A percentile compares a stretch with the other conserved stretches of the same genome.
phyloP scores from a whole-genome alignment of 2,888 invertebrate species.

The Apantesis nais region DNA sequence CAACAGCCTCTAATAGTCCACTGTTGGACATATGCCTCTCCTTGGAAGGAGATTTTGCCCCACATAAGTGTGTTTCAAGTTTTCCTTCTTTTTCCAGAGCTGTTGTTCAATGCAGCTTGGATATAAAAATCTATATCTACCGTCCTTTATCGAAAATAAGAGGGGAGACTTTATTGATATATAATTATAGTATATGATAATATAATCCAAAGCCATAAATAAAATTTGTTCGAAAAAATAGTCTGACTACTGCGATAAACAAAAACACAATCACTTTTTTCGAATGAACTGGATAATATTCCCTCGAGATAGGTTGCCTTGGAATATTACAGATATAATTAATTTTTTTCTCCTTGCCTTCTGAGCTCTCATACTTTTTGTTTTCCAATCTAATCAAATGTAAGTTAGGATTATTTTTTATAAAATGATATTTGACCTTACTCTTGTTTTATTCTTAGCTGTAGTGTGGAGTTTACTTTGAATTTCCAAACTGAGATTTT shows the following conservation, averaged over 20 bases:
- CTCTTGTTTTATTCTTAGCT: not conserved
- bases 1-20: too few relatives aligned
- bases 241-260: not conserved
- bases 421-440: not conserved
- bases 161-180: too few relatives aligned
- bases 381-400: not conserved
- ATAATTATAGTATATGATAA: not conserved
- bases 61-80: too few relatives aligned
- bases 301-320: not conserved
- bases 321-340: constrained; percentile 3
- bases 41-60: too few relatives aligned
- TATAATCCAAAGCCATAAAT: not conserved
- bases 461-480: not conserved
- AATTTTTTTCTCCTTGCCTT: not conserved
- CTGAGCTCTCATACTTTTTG: not conserved
- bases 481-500: not conserved
- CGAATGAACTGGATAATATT: not conserved
- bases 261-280: not conserved
- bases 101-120: too few relatives aligned
- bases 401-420: not conserved
- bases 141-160: too few relatives aligned
- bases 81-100: too few relatives aligned
- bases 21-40: too few relatives aligned
- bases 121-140: too few relatives aligned
- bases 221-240: not conserved